Conservation (phyloP, 2,113 vertebrate genomes). For the Lagenorhynchus albirostris region DNA sequence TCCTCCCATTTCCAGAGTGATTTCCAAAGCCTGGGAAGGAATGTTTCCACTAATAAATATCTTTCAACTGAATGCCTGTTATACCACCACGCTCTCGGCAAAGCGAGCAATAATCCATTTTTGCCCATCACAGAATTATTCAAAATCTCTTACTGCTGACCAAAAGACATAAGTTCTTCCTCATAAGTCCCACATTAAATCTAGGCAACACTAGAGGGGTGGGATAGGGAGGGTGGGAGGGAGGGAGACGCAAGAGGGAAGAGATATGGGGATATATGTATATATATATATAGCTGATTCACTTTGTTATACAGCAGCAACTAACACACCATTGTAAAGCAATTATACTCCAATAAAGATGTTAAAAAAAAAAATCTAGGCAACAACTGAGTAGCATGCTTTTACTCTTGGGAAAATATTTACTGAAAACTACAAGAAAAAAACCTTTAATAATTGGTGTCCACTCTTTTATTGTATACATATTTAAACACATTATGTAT, state of each 20-base stretch:
- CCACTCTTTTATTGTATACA: not conserved
- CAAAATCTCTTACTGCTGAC: conserved; percentile 46
- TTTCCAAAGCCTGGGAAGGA: conserved; percentile 54
- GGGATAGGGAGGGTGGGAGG: too few species aligned
- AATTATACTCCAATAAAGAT: too few species aligned
- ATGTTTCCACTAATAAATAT: conserved; percentile 47
- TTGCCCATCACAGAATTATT: conserved; percentile 21
- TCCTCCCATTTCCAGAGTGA: conserved; percentile 46
- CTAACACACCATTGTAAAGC: too few species aligned
- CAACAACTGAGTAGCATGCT: not conserved
- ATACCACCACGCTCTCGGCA: not conserved
- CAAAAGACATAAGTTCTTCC: conserved; percentile 42
- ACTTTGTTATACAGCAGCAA: too few species aligned
- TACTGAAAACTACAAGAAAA: not conserved
- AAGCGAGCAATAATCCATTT: conserved; percentile 3
- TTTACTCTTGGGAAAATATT: not conserved
- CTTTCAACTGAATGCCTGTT: not conserved
- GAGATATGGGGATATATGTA: too few species aligned
- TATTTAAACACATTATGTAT: not conserved
- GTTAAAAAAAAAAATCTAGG: not conserved
- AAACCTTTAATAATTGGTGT: not conserved
- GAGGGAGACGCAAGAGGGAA: too few species aligned
- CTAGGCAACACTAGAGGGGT: not conserved
- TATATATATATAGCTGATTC: too few species aligned
- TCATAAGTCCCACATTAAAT: conserved; percentile 38